A percentile compares a stretch with the other conserved stretches of the same genome.
These are phyloP conservation scores for Sorex fumeus DNA, from an alignment of 2,113 vertebrate genomes.

Conservation along the genomic window DNA sequence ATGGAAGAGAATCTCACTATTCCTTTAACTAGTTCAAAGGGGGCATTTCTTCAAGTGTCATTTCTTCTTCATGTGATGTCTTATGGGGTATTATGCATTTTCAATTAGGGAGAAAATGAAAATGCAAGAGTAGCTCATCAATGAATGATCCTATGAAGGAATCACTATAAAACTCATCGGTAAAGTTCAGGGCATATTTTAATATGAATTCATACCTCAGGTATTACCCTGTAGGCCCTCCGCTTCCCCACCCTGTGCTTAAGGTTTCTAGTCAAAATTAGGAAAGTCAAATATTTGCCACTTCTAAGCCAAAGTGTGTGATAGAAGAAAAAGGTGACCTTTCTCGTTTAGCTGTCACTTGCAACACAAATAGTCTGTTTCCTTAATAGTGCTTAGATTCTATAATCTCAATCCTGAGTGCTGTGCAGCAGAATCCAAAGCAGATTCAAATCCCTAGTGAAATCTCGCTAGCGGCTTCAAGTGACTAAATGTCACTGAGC, in stretches of 20 bases:
- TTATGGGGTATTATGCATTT: slow-evolving; percentile 72
- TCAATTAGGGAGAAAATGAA: slow-evolving; percentile 79
- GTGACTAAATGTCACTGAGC: slow-evolving; percentile 20
- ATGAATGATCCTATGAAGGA: slow-evolving; percentile 53
- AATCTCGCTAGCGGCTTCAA: background rate
- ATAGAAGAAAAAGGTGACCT: slow-evolving; percentile 38
- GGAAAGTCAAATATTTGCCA: slow-evolving; percentile 55
- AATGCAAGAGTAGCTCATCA: slow-evolving; percentile 69
- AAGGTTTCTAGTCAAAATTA: slow-evolving; percentile 51
- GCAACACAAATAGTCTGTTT: background rate
- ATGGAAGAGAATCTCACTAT: slow-evolving; percentile 65
- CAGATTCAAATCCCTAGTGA: background rate
- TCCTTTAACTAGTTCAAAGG: slow-evolving; percentile 55
- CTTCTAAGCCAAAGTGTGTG: slow-evolving; percentile 40
- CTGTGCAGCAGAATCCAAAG: background rate
- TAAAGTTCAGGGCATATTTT: slow-evolving; percentile 76
- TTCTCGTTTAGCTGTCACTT: slow-evolving; percentile 27
- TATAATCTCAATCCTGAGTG: background rate
- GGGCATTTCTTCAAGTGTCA: slow-evolving; percentile 64
- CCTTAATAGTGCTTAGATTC: background rate
- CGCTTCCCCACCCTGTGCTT: background rate
- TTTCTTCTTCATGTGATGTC: slow-evolving; percentile 66
- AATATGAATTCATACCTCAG: slow-evolving; percentile 55
- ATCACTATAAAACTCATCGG: slow-evolving; percentile 63
- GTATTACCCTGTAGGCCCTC: background rate